These are phyloP conservation scores for Elgaria multicarinata DNA, from an alignment of 2,113 vertebrate species.

Conservation along the genomic window DNA sequence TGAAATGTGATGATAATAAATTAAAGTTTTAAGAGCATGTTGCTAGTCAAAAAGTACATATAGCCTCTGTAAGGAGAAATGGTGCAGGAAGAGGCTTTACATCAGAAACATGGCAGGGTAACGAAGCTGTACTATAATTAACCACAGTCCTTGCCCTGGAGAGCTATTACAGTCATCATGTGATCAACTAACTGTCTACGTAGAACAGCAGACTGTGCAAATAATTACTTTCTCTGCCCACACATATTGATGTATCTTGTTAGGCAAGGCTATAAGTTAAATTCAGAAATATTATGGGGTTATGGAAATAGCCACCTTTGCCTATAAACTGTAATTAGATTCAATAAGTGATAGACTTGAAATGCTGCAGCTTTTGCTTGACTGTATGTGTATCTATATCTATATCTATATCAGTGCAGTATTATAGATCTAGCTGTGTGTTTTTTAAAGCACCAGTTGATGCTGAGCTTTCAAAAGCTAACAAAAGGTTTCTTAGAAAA, in stretches of 20 bases:
- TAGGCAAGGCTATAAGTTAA: conserved; percentile 46
- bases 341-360: conserved; percentile 50
- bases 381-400: neutral
- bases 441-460: conserved; percentile 18
- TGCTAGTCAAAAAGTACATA: conserved; percentile 44
- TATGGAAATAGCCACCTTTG: conserved; percentile 43
- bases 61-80: conserved; percentile 6
- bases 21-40: conserved; percentile 25
- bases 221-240: neutral
- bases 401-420: conserved; percentile 46
- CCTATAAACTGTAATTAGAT: conserved; percentile 43
- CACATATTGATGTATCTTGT: conserved; percentile 44
- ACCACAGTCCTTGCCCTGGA: conserved; percentile 29
- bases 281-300: conserved; percentile 59
- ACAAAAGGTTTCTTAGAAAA: conserved; percentile 55
- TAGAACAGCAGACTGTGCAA: conserved; percentile 43
- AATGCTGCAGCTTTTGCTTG: conserved; percentile 55
- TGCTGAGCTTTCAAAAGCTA: conserved; percentile 2
- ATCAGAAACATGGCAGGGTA: neutral
- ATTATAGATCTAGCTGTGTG: conserved; percentile 50
- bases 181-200: conserved; percentile 40
- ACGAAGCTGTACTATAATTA: conserved; percentile 39
- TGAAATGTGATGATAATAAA: conserved; percentile 22
- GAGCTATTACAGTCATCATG: conserved; percentile 44
- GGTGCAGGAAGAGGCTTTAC: conserved; percentile 41